Conservation (phyloP, 1,140 invertebrate genomes). For the Penaeus chinensis region DNA sequence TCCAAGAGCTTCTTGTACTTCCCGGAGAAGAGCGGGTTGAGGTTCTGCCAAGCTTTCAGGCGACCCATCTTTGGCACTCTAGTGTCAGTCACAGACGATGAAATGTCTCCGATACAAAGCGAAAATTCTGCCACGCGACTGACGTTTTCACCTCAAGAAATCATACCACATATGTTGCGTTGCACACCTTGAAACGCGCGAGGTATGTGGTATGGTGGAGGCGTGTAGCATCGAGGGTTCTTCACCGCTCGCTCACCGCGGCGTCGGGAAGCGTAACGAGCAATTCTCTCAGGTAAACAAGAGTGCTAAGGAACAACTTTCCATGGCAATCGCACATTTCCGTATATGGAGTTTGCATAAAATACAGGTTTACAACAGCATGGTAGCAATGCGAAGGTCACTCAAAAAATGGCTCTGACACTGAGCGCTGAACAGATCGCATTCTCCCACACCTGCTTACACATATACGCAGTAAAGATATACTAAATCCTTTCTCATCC, state of each 20-base stretch:
- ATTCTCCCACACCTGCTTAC: conserved; percentile 45
- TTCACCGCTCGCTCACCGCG: no score
- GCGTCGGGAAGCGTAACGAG: no score
- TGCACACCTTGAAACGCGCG: conserved; percentile 24
- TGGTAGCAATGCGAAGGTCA: conserved; percentile 3
- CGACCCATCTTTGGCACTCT: conserved; percentile 54
- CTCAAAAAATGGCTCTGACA: conserved; percentile 33
- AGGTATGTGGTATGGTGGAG: no score
- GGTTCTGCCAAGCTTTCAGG: conserved; percentile 61
- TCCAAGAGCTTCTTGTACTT: conserved; percentile 62
- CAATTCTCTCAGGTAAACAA: conserved; percentile 19
- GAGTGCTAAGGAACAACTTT: conserved; percentile 2
- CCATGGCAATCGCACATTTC: conserved; percentile 31
- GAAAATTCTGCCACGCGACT: no score
- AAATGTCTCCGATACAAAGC: no score
- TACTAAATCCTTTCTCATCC: conserved; percentile 19
- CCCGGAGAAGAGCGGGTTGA: conserved; percentile 60
- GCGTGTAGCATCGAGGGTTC: no score
- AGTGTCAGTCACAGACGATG: neutral
- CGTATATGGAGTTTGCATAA: neutral
- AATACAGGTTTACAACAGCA: neutral
- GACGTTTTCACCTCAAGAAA: neutral
- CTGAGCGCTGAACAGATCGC: conserved; percentile 29
- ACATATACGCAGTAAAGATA: conserved; percentile 35
- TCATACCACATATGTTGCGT: conserved; percentile 26